Percentiles rank a stretch among this genome's conserved stretches.
These are phyloP conservation scores for Anguilla pacifica DNA, from an alignment of 2,797 vertebrate species.

Conservation along the genomic window DNA sequence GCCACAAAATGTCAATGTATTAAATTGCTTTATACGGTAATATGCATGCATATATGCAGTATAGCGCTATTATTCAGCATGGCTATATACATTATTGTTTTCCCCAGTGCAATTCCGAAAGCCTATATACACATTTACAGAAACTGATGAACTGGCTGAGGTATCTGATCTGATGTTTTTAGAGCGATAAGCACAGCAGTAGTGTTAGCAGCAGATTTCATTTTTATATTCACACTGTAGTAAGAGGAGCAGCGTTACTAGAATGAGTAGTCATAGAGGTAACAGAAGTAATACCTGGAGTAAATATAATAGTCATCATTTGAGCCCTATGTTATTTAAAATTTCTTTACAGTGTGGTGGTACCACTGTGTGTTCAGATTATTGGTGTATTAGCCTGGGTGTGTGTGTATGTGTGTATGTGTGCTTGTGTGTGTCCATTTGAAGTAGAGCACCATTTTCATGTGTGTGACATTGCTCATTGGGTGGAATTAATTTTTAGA, in stretches of 20 bases:
- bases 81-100: not conserved
- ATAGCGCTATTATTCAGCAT: not conserved
- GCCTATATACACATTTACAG: not conserved
- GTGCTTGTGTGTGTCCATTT: not conserved
- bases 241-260: too few relatives aligned
- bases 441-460: not conserved
- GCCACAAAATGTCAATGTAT: not conserved
- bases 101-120: not conserved
- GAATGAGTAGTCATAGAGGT: not conserved
- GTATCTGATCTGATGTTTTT: not conserved
- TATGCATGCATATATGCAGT: not conserved
- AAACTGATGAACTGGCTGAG: not conserved
- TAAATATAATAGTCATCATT: not conserved
- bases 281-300: not conserved
- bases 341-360: not conserved
- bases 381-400: not conserved
- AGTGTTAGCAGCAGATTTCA: not conserved
- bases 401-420: not conserved
- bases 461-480: not conserved
- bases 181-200: not conserved
- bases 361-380: not conserved
- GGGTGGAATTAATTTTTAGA: not conserved
- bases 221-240: too few relatives aligned
- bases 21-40: not conserved
- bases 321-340: not conserved